Evolutionary conservation across 2,888 invertebrate genomes (phyloP).

Genomic region (Drosophila picticornis): DNA sequence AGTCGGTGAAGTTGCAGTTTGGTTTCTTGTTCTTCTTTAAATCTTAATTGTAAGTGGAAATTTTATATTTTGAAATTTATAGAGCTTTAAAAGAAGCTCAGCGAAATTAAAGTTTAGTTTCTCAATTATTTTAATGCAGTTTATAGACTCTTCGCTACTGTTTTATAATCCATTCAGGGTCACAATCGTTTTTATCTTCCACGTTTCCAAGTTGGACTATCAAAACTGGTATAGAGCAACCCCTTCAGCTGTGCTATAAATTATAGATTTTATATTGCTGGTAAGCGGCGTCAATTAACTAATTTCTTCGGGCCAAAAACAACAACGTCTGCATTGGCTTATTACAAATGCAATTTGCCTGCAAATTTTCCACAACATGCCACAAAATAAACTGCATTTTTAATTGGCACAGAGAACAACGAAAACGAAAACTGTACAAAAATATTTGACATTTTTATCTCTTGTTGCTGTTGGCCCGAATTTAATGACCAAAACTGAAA

Average conservation of each 20-base stretch:
- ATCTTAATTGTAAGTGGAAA: not conserved
- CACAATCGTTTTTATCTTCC: not conserved
- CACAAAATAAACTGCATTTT: slow-evolving; percentile 35
- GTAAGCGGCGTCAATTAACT: not conserved
- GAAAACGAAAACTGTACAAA: slow-evolving; percentile 7
- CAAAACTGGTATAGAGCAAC: not conserved
- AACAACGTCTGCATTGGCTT: not conserved
- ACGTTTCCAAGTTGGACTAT: not conserved
- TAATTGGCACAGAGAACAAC: slow-evolving; percentile 30
- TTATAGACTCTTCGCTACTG: not conserved
- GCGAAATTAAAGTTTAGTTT: not conserved
- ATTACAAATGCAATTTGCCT: slow-evolving; percentile 20
- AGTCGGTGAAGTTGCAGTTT: not conserved
- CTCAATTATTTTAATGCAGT: not conserved
- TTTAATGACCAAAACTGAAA: slow-evolving; percentile 72
- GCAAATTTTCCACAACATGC: slow-evolving; percentile 21
- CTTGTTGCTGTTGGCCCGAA: slow-evolving; percentile 35
- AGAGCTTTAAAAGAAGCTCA: not conserved
- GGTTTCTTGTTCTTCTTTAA: no score
- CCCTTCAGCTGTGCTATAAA: not conserved
- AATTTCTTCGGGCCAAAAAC: not conserved
- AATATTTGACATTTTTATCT: slow-evolving; percentile 40
- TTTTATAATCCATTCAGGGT: not conserved
- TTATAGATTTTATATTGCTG: not conserved
- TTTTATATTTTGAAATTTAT: not conserved